A percentile compares a stretch with the other conserved stretches of the same genome.
These are phyloP conservation scores for Chaenogobius annularis DNA, from an alignment of 2,113 vertebrate species.

Conservation along the genomic window DNA sequence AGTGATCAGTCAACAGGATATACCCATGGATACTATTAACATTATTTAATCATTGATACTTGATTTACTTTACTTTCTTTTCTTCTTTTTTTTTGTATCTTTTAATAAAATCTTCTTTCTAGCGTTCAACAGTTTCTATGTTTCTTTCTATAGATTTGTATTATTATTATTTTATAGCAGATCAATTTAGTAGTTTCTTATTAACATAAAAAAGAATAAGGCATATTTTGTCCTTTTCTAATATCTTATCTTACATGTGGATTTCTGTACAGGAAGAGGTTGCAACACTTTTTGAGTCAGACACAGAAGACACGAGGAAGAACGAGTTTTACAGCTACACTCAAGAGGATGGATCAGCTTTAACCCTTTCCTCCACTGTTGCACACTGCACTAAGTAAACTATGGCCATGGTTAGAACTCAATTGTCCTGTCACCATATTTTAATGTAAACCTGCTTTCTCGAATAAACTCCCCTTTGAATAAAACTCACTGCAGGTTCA, in stretches of 20 bases:
- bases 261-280: conserved; percentile 41
- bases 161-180: background rate
- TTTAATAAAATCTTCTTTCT: background rate
- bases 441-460: background rate
- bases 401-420: background rate
- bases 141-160: background rate
- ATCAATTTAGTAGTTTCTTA: background rate
- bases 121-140: background rate
- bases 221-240: conserved; percentile 7
- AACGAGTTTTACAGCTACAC: conserved; percentile 78
- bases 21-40: background rate
- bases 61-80: background rate
- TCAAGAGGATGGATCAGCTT: conserved; percentile 69
- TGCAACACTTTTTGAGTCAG: conserved; percentile 54
- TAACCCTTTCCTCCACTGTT: conserved; percentile 63
- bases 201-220: conserved; percentile 1
- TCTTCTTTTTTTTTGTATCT: background rate
- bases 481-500: background rate
- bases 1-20: background rate
- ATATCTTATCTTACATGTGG: conserved; percentile 42
- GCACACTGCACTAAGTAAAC: conserved; percentile 43
- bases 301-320: conserved; percentile 69
- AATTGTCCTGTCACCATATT: background rate
- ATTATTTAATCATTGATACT: background rate
- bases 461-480: background rate